A percentile compares a stretch with the other conserved stretches of the same genome.
Conservation (phyloP, 2,797 vertebrate species). For the Amphiprion clarkii region DNA sequence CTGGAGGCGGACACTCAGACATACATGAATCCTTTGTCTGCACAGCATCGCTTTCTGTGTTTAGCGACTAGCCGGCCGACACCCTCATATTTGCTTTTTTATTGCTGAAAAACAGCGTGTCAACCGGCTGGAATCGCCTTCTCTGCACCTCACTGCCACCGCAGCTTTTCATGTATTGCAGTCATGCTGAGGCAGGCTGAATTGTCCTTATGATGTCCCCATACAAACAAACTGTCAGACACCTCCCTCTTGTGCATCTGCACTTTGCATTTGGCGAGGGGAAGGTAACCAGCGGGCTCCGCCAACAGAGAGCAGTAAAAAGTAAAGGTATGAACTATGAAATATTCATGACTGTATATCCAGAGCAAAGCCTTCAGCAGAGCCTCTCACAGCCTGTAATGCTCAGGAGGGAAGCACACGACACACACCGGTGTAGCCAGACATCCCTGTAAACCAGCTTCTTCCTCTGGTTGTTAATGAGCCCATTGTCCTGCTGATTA, state of each 20-base stretch:
- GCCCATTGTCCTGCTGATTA: slow-evolving; percentile 29
- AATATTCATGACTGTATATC: slow-evolving; percentile 76
- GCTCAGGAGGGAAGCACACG: slow-evolving; percentile 45
- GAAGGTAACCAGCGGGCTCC: slow-evolving; percentile 55
- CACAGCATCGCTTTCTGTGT: slow-evolving; percentile 31
- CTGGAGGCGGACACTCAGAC: slow-evolving; percentile 55
- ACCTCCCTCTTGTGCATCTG: slow-evolving; percentile 47
- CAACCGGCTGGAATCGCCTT: slow-evolving; percentile 22
- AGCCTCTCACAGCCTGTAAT: slow-evolving; percentile 60
- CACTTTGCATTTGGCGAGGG: slow-evolving; percentile 62
- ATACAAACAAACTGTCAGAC: slow-evolving; percentile 62
- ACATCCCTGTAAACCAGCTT: slow-evolving; percentile 26
- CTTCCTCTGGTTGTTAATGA: slow-evolving; percentile 57
- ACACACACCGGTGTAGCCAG: slow-evolving; percentile 37
- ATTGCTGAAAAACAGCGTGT: slow-evolving; percentile 53
- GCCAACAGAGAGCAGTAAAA: slow-evolving; percentile 56
- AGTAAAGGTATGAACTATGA: slow-evolving; percentile 64
- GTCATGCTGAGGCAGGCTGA: slow-evolving; percentile 53
- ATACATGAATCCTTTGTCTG: slow-evolving; percentile 26
- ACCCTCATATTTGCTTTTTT: slow-evolving; percentile 52
- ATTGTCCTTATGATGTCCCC: slow-evolving; percentile 55
- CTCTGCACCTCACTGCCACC: slow-evolving; percentile 16
- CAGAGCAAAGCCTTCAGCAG: slow-evolving; percentile 58
- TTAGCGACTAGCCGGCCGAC: slow-evolving; percentile 24
- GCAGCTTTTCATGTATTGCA: slow-evolving; percentile 53